Evolutionary conservation across 1,140 invertebrate genomes (phyloP), one percentile per base, ranked within the genome.

Genomic region (Aphelenchoides besseyi): DNA sequence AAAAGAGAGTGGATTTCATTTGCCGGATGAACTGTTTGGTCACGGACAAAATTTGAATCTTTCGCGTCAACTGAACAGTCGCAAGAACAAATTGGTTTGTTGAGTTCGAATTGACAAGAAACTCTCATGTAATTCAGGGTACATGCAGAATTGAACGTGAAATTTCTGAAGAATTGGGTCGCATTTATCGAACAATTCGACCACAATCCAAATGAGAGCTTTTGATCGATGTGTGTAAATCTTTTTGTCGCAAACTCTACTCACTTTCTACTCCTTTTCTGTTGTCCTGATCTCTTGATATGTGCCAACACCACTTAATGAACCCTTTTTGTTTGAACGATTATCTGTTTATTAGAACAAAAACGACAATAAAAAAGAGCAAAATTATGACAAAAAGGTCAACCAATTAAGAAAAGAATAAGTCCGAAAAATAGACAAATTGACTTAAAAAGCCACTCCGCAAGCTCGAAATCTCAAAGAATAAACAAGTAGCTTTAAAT

Each of bases 71-170:
- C n/a, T n/a, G n/a, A 61, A 61, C 16, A 2, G 33, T 36, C 59
- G 59, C 59, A 30, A 61, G 59, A 30, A 61, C 59, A 48, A 48
- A 48, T 16, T 48, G 41, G 41, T 48, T 12, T 16, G 41, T n/a
- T n/a, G n/a, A n/a, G n/a, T n/a, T n/a, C n/a, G n/a, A n/a, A n/a
- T n/a, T n/a, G n/a, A n/a, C n/a, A n/a, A n/a, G n/a, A n/a, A n/a
- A n/a, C n/a, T n/a, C n/a, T n/a, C n/a, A n/a, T n/a, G n/a, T 48
- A 23, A 12, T 48, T 48, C 41, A 48, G 41, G 41, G 12, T 23
- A 12, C 23, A 23, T 23, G 41, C 41, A 23, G 41, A 12, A 48
- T 48, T 12, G 41, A 48, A 23, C 12, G 23, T 12, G 41, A 48
- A 23, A 48, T 48, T 23, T 48, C 41, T 23, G 41, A 12, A 12